Base-by-base conservation (phyloP, 2,888 invertebrate species). In the Drosophila antonietae region DNA sequence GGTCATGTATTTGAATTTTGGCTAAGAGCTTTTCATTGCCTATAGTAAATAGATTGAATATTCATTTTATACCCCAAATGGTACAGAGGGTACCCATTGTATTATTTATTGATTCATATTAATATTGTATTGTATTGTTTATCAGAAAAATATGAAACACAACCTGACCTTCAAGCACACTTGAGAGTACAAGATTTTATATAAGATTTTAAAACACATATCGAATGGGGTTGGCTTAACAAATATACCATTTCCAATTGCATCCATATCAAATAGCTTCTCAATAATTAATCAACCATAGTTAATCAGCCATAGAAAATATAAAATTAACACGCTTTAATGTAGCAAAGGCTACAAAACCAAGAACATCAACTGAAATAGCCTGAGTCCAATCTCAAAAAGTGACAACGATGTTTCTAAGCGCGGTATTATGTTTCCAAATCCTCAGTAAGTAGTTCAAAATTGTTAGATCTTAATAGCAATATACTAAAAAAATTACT, bases 391-490 rank as follows among this genome's bases (percentile, higher is more conserved):
- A 10, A 6, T 10, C 18, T 7, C 18, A n/a, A 20, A 14, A 15
- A 3, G 23, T 15, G 51, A 41, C 18, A 2, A 59, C 52, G 41
- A 68, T 68, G 68, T 33, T 28, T 15, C 39, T 44, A 6, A 3
- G 3, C 33, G 46, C 33, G 20, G 12, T 10, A 14, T 10, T 39
- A 33, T 1, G 69, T 3, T 33, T 67, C 4, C 18, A 49, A 28
- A 8, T 66, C 14, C 20, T 35, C 69, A 18, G 67, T 67, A 41
- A 68, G 66, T 68, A 12, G 15, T n/a, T n/a, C 20, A 2, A 52
- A 51, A n/a, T 49, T 31, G 10, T 49, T 6, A 5, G 2, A n/a
- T 6, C 31, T 3, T 10, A 31, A 31, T 6, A 10, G 3, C 15
- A 9, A 8, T 2, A 12, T 31, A 31, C 10, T 28, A 10, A n/a